A percentile compares a stretch with the other conserved stretches of the same genome.
Evolutionary conservation across 1,140 invertebrate species (phyloP).

Genomic region (Heliconius himera): DNA sequence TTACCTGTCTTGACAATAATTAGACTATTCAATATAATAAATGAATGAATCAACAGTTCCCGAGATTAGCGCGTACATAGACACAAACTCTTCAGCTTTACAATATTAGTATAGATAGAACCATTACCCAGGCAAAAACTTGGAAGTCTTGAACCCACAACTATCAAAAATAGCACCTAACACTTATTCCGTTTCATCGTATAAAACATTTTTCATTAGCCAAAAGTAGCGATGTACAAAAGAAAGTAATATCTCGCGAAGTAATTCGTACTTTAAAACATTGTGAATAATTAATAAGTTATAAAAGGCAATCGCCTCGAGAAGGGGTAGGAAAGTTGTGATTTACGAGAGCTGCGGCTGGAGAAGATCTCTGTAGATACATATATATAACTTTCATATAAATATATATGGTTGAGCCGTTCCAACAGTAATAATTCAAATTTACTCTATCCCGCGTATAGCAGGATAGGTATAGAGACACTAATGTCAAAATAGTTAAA

Average conservation of each 20-base stretch:
- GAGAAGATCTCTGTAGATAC: neutral
- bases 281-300: conserved; percentile 14
- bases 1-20: no score
- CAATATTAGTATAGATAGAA: no score
- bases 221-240: neutral
- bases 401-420: no score
- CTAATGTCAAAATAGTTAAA: no score
- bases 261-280: conserved; percentile 6
- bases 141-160: neutral
- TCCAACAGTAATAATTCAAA: no score
- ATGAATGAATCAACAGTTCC: neutral
- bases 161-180: neutral
- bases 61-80: neutral
- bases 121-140: no score
- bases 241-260: neutral
- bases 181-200: no score
- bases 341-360: neutral
- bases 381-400: neutral
- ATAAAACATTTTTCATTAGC: neutral
- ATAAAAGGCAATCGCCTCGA: conserved; percentile 23
- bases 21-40: no score
- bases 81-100: no score
- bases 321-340: conserved; percentile 10
- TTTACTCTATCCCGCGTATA: no score
- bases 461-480: no score